These are phyloP conservation scores for Pristionchus arcanus DNA, from an alignment of 2,888 invertebrate genomes.

Conservation along the genomic window DNA sequence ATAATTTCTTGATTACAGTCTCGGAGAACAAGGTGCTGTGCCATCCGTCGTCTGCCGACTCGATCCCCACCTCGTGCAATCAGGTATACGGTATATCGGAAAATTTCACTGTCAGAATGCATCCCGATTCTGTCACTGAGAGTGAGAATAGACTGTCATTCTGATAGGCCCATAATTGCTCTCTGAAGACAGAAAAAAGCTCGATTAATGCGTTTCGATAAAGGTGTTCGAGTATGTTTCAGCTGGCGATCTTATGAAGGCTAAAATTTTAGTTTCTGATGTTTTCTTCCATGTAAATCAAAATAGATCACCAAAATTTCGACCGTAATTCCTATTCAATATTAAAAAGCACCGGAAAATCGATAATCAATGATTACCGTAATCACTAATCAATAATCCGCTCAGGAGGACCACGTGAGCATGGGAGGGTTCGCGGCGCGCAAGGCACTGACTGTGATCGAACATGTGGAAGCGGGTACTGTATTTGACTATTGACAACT, in stretches of 20 bases:
- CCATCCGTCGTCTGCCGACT: slow-evolving; percentile 86
- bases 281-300: no score
- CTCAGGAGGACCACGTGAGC: slow-evolving; percentile 85
- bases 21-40: slow-evolving; percentile 86
- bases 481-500: not conserved
- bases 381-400: not conserved
- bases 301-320: no score
- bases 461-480: slow-evolving; percentile 82
- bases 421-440: slow-evolving; percentile 86
- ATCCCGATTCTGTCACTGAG: not conserved
- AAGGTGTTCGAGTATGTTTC: no score
- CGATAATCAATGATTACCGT: not conserved
- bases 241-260: no score
- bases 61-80: slow-evolving; percentile 85
- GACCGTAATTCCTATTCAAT: no score
- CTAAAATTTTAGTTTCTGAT: no score
- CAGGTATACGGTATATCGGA: slow-evolving; percentile 78
- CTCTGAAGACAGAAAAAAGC: no score
- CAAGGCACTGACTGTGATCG: slow-evolving; percentile 83
- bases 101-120: not conserved
- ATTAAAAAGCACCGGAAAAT: not conserved
- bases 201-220: no score
- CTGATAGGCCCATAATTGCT: not conserved
- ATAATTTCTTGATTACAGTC: slow-evolving; percentile 80
- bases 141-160: no score